Evolutionary conservation across 2,113 vertebrate genomes (phyloP).

Genomic region (Speoplatyrhinus poulsoni): DNA sequence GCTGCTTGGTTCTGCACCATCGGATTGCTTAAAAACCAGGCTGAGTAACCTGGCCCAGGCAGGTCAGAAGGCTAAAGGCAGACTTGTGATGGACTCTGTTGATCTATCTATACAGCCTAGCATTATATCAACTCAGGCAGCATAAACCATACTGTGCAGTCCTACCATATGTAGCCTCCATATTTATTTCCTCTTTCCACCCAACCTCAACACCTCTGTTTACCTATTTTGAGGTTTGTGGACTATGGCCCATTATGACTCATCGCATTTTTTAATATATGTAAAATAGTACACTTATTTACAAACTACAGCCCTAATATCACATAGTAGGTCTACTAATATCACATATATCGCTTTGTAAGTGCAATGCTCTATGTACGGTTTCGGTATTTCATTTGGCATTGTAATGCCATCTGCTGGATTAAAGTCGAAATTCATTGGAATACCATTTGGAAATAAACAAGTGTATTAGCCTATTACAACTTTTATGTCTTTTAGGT

Average conservation of each 20-base stretch:
- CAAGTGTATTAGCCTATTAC: too few relatives aligned
- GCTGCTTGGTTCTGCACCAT: slow-evolving; percentile 34
- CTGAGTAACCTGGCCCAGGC: too few relatives aligned
- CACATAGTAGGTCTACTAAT: too few relatives aligned
- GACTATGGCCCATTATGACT: slow-evolving; percentile 12
- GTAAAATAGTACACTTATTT: neutral
- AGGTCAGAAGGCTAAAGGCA: neutral
- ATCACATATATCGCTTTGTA: too few relatives aligned
- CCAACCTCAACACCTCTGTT: too few relatives aligned
- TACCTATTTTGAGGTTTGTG: neutral
- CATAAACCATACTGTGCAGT: too few relatives aligned
- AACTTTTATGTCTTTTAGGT: too few relatives aligned
- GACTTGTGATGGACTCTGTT: neutral
- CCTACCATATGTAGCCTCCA: too few relatives aligned
- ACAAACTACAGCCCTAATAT: neutral
- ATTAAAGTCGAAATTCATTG: slow-evolving; percentile 7
- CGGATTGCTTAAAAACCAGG: slow-evolving; percentile 14
- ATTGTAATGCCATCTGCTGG: slow-evolving; percentile 57
- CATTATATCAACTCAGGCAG: neutral
- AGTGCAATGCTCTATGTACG: too few relatives aligned
- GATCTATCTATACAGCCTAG: neutral
- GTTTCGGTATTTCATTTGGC: neutral
- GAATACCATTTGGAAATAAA: neutral
- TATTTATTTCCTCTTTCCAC: neutral
- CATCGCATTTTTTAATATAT: slow-evolving; percentile 32